phyloP scores from a whole-genome alignment of 1,140 invertebrate genomes.

The Rhopalosiphum padi region DNA sequence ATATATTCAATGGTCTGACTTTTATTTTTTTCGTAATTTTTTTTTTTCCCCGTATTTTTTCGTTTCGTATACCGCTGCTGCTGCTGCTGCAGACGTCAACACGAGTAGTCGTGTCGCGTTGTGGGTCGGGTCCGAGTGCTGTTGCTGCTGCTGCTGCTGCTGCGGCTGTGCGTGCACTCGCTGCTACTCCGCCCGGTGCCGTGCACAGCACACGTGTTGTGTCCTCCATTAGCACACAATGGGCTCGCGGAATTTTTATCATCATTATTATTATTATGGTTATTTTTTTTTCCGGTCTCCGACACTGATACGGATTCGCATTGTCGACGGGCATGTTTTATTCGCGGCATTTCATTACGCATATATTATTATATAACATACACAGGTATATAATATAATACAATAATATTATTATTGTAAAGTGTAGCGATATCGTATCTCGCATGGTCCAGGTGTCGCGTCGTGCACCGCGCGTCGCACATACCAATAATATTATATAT shows the following conservation, averaged over 20 bases:
- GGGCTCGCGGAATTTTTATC: constrained; percentile 6
- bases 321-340: constrained; percentile 9
- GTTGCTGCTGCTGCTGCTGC: neutral
- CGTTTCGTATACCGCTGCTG: neutral
- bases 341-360: constrained; percentile 25
- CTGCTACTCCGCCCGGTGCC: neutral
- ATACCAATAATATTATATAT: neutral
- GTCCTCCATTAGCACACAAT: constrained; percentile 54
- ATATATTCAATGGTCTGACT: constrained; percentile 23
- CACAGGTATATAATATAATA: neutral
- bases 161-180: neutral
- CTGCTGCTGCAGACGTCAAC: neutral
- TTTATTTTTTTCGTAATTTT: neutral
- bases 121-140: neutral
- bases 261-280: neutral
- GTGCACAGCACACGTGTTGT: neutral
- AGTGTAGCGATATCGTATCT: neutral
- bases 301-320: constrained; percentile 19
- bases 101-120: constrained; percentile 47
- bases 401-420: neutral
- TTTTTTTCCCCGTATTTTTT: neutral
- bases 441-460: neutral
- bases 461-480: neutral
- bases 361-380: neutral
- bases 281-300: neutral